Conservation (phyloP, 2,113 vertebrate genomes). For the Pseudois nayaur region DNA sequence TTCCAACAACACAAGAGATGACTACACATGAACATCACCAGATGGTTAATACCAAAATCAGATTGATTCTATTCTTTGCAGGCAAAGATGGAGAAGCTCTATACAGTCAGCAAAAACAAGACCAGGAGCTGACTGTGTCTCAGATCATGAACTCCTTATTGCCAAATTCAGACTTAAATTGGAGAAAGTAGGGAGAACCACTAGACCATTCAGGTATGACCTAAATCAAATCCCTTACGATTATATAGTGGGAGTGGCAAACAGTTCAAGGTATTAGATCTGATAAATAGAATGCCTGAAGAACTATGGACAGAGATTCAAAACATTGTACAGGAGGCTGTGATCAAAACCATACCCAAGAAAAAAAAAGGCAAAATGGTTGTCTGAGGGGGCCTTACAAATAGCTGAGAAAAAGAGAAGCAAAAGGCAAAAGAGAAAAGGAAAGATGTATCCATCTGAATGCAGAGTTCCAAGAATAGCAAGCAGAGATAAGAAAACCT, state of each 20-base stretch:
- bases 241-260: not conserved
- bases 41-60: not conserved
- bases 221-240: not conserved
- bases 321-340: not conserved
- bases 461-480: not conserved
- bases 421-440: not conserved
- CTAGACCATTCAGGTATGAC: not conserved
- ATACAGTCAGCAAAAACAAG: not conserved
- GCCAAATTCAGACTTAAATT: not conserved
- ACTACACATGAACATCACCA: not conserved
- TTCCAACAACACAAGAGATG: not conserved
- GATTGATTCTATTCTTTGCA: not conserved
- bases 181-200: not conserved
- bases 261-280: not conserved
- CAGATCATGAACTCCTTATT: not conserved
- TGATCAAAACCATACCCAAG: not conserved
- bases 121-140: rapidly evolving
- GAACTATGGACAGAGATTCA: not conserved
- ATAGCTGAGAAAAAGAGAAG: not conserved
- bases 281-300: not conserved
- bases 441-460: not conserved
- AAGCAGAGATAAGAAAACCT: not conserved
- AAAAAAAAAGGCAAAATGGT: not conserved
- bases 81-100: not conserved
- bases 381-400: not conserved